A percentile compares a stretch with the other conserved stretches of the same genome.
Evolutionary conservation across 2,888 invertebrate genomes (phyloP).

Genomic region (Scaptomyza tumidula): DNA sequence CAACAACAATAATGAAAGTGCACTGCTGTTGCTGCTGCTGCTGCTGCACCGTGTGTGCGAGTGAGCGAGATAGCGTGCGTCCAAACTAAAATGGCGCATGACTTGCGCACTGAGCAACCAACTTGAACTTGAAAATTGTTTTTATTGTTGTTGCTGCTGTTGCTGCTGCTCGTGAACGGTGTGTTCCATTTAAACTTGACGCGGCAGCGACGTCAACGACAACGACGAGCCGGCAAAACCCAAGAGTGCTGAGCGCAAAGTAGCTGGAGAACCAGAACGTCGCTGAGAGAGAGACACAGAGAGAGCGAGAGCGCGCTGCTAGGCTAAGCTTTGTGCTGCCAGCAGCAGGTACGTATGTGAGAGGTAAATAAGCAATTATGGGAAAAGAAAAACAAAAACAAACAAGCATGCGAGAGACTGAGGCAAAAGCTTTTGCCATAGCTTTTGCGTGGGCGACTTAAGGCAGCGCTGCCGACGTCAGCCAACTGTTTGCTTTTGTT

Average conservation of each 20-base stretch:
- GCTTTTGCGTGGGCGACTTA: conserved; percentile 78
- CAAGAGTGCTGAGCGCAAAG: conserved; percentile 34
- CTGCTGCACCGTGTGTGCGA: conserved; percentile 28
- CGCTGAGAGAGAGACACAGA: conserved; percentile 16
- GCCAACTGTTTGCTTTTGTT: conserved; percentile 78
- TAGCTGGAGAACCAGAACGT: conserved; percentile 1
- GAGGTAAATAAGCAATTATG: conserved; percentile 42
- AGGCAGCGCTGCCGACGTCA: conserved; percentile 61
- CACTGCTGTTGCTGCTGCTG: conserved; percentile 38
- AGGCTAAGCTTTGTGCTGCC: conserved; percentile 32
- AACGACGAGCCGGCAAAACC: conserved; percentile 48
- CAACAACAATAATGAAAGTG: conserved; percentile 52
- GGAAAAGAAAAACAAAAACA: conserved; percentile 38
- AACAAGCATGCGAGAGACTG: conserved; percentile 16
- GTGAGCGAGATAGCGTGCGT: conserved; percentile 31
- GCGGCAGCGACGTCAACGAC: conserved; percentile 36
- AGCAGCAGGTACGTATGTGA: conserved; percentile 55
- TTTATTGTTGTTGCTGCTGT: conserved; percentile 53
- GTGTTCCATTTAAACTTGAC: conserved; percentile 52
- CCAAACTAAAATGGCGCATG: conserved; percentile 63
- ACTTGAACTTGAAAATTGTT: conserved; percentile 84
- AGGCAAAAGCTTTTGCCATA: conserved; percentile 51
- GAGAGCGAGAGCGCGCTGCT: conserved; percentile 28
- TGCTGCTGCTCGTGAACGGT: conserved; percentile 27
- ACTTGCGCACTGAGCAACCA: conserved; percentile 81